These are phyloP conservation scores for Micromys minutus DNA, from an alignment of 2,113 vertebrate species.

Conservation along the genomic window DNA sequence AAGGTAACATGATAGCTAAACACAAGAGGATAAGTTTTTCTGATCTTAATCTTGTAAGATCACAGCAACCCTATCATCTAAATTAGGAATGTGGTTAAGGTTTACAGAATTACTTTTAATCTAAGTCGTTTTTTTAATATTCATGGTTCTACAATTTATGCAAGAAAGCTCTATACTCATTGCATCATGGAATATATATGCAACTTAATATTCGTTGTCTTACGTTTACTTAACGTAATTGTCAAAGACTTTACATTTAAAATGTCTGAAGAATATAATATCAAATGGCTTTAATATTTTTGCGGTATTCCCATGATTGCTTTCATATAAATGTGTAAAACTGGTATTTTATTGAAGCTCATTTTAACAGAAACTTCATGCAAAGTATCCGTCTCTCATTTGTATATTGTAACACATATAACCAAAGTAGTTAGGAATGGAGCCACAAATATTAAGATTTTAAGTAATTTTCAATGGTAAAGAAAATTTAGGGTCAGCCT, in stretches of 20 bases:
- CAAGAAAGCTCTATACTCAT: not conserved
- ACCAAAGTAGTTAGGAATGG: not conserved
- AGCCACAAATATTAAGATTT: not conserved
- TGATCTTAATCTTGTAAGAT: not conserved
- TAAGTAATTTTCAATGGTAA: not conserved
- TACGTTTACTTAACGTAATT: not conserved
- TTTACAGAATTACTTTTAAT: not conserved
- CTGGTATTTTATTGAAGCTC: not conserved
- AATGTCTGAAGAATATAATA: constrained; percentile 13
- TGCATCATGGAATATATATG: not conserved
- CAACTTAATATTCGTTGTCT: not conserved
- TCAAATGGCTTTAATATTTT: not conserved
- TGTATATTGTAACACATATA: not conserved
- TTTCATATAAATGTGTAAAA: not conserved
- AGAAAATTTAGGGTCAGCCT: not conserved
- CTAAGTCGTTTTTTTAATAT: not conserved
- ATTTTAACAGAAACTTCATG: not conserved
- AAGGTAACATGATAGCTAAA: too few relatives aligned
- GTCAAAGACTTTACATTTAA: constrained; percentile 7
- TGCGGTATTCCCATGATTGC: not conserved
- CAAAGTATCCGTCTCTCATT: not conserved
- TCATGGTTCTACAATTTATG: not conserved
- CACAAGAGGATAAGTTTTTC: not conserved
- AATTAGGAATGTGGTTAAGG: not conserved
- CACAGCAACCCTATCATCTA: not conserved